These are phyloP conservation scores for Sander vitreus DNA, from an alignment of 2,113 vertebrate species.

Conservation along the genomic window DNA sequence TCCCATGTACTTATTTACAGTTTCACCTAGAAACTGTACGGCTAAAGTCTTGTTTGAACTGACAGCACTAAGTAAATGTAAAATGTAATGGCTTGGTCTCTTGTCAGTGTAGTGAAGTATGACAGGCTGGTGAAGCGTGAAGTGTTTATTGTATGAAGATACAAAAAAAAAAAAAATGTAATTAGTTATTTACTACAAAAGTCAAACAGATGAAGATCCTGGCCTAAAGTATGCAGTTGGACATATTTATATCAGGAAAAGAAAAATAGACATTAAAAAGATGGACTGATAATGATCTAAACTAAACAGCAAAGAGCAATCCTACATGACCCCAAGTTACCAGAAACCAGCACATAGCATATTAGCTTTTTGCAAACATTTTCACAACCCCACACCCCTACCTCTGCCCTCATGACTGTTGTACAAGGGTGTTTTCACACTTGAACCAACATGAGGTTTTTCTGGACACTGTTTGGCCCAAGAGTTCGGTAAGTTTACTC, in stretches of 20 bases:
- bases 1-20: neutral
- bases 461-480: neutral
- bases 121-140: neutral
- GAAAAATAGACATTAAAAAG: no score
- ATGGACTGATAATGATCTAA: constrained; percentile 1
- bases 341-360: constrained; percentile 24
- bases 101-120: neutral
- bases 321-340: neutral
- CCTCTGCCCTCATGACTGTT: constrained; percentile 28
- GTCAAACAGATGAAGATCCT: neutral
- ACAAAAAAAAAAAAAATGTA: neutral
- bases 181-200: neutral
- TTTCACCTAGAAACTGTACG: neutral
- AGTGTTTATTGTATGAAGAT: neutral
- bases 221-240: neutral
- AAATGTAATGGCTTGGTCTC: neutral
- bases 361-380: constrained; percentile 43
- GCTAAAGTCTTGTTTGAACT: neutral
- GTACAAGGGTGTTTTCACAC: constrained; percentile 39
- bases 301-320: neutral
- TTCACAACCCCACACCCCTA: constrained; percentile 32
- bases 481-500: neutral
- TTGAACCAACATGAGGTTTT: constrained; percentile 1
- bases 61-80: constrained; percentile 47
- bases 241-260: neutral